Base-by-base conservation (phyloP, 2,797 vertebrate species). In the Enteromius anoplus region DNA sequence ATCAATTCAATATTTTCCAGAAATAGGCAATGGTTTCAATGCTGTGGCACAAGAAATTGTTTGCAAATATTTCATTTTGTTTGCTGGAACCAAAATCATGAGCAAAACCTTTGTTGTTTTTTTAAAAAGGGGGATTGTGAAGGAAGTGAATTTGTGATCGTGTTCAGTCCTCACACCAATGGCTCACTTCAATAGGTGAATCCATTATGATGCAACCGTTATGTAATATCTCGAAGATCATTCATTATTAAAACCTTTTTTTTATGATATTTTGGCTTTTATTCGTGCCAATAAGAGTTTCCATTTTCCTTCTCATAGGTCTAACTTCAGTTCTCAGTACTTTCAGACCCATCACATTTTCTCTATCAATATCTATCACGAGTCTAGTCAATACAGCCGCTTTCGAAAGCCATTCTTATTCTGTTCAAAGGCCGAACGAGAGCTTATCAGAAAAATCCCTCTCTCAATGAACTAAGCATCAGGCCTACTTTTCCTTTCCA, bases 391-490 rank as follows among this genome's bases (percentile, higher is more conserved):
- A 86, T 83, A 84, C 29, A 37, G 75, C 53, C 34, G 71, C 78
- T 76, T 80, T 86, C 47, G 72, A 81, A 88, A 53, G 62, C 73
- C 70, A 72, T 85, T 64, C 83, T 81, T 77, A 86, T 87, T 86
- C 80, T 84, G 73, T 84, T 83, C 84, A 80, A 68, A 79, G 40
- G 76, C 83, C 37, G 85, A 84, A 76, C 34, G 34, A 77, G 80
- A 80, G 86, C 85, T 86, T 81, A 86, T 86, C 85, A 83, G 81
- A 85, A 82, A 84, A 75, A 71, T 79, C 64, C 78, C 72, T 55
- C 70, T 58, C 81, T 86, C 70, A 32, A 26, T 47, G 65, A 81
- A 72, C 77, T 34, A 29, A 73, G 78, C 73, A 75, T 60, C 49
- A 80, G 34, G 6, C n/a, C 65, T 70, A 3, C 34, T 77, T 58